Conservation (phyloP, 2,888 invertebrate species). For the Pycnomerus fuliginosus region DNA sequence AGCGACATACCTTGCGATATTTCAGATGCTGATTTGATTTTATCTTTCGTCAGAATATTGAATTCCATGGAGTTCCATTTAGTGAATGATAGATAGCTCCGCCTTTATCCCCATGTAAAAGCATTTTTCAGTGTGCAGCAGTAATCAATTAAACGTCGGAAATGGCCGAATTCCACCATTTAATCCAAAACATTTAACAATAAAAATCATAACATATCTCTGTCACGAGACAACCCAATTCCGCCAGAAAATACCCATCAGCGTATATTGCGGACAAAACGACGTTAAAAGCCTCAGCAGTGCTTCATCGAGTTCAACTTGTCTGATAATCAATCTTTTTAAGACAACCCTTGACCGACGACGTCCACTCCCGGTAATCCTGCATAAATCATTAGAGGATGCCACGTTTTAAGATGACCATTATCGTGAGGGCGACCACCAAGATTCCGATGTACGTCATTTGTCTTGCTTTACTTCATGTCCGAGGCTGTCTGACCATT, state of each 20-base stretch:
- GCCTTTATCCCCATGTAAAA: too few relatives aligned
- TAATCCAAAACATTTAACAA: too few relatives aligned
- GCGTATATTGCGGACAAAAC: conserved; percentile 18
- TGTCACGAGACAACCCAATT: conserved; percentile 11
- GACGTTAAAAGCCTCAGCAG: conserved; percentile 18
- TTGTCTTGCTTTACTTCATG: conserved; percentile 31
- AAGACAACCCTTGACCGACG: conserved; percentile 24
- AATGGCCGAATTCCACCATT: too few relatives aligned
- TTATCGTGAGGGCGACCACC: conserved; percentile 35
- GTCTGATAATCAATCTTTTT: conserved; percentile 30
- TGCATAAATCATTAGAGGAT: conserved; percentile 40
- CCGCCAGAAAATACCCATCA: conserved; percentile 10
- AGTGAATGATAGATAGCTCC: conserved; percentile 27
- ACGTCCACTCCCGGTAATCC: conserved; percentile 32
- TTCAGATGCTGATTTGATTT: conserved; percentile 33
- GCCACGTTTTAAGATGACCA: conserved; percentile 36
- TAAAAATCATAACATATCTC: conserved; percentile 19
- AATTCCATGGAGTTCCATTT: conserved; percentile 27
- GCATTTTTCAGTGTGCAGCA: too few relatives aligned
- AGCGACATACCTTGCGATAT: conserved; percentile 34
- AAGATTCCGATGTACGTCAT: conserved; percentile 23
- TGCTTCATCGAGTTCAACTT: conserved; percentile 23
- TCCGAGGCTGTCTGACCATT: conserved; percentile 20
- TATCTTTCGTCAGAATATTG: conserved; percentile 33
- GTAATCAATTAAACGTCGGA: too few relatives aligned